Conservation (phyloP, 2,888 invertebrate species). For the Nephrotoma flavescens region DNA sequence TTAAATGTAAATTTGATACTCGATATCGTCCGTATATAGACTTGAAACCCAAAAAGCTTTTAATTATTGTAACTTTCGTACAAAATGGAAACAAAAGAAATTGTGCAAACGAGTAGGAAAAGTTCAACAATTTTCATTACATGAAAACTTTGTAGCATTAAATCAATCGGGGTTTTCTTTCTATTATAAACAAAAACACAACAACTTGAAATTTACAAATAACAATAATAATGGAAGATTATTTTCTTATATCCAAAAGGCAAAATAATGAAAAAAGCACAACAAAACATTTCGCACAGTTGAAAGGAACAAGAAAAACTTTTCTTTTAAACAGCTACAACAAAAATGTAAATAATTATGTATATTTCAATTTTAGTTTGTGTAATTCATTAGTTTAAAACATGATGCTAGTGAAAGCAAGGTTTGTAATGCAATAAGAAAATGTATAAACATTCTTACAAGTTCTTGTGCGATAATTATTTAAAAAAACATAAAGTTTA, state of each 20-base stretch:
- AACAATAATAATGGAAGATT: background rate
- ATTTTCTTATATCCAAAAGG: background rate
- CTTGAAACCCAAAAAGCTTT: background rate
- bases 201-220: background rate
- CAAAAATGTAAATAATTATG: background rate
- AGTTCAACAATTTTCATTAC: background rate
- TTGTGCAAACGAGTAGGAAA: background rate
- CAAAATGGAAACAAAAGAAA: background rate
- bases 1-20: background rate
- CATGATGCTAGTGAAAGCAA: background rate
- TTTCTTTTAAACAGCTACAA: background rate
- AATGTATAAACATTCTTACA: background rate
- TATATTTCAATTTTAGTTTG: background rate
- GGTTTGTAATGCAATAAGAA: background rate
- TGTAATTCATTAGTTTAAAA: background rate
- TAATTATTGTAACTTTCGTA: background rate
- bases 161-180: background rate
- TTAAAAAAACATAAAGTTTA: background rate
- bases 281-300: background rate
- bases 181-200: background rate
- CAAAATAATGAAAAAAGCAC: background rate
- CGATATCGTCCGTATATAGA: background rate
- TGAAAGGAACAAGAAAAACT: background rate
- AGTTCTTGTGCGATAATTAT: background rate
- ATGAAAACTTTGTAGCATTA: background rate